A percentile compares a stretch with the other conserved stretches of the same genome.
Evolutionary conservation across 2,797 vertebrate species (phyloP).

Genomic region (Yasuhikotakia modesta): DNA sequence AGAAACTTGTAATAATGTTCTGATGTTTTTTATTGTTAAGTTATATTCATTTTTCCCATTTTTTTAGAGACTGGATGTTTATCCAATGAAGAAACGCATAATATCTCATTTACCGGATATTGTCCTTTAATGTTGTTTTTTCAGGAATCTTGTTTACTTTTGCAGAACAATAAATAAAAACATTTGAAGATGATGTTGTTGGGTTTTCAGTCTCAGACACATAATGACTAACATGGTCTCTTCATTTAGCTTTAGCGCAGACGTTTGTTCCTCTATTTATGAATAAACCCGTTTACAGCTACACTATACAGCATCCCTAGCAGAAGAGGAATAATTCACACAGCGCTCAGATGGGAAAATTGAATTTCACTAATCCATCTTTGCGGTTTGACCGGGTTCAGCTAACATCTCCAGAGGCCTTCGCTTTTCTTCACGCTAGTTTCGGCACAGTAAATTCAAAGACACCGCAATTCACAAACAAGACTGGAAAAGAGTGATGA

Average conservation of each 20-base stretch:
- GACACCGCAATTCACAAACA: conserved; percentile 34
- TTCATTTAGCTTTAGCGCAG: conserved; percentile 12
- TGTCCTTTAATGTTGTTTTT: conserved; percentile 66
- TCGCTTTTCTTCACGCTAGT: conserved; percentile 43
- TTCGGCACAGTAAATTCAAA: conserved; percentile 46
- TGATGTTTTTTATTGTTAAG: conserved; percentile 74
- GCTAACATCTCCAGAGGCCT: conserved; percentile 29
- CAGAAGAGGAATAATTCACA: conserved; percentile 42
- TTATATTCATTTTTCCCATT: conserved; percentile 74
- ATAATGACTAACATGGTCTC: conserved; percentile 4
- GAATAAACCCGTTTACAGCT: conserved; percentile 7
- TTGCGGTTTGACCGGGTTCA: conserved; percentile 54
- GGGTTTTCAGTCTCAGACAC: conserved; percentile 31
- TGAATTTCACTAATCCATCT: conserved; percentile 47
- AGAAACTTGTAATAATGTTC: conserved; percentile 71
- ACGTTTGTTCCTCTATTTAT: conserved; percentile 16
- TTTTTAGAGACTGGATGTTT: conserved; percentile 82
- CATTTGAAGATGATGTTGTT: conserved; percentile 65
- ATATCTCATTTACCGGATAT: conserved; percentile 77
- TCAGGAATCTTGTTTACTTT: conserved; percentile 75
- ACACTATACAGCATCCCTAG: background rate
- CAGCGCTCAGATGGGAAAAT: conserved; percentile 31
- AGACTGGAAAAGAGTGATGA: conserved; percentile 39
- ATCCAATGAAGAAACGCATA: conserved; percentile 84
- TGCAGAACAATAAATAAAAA: conserved; percentile 80